Evolutionary conservation across 2,797 vertebrate genomes (phyloP), one percentile per base, ranked within the genome.

Genomic region (Gymnocypris eckloni): DNA sequence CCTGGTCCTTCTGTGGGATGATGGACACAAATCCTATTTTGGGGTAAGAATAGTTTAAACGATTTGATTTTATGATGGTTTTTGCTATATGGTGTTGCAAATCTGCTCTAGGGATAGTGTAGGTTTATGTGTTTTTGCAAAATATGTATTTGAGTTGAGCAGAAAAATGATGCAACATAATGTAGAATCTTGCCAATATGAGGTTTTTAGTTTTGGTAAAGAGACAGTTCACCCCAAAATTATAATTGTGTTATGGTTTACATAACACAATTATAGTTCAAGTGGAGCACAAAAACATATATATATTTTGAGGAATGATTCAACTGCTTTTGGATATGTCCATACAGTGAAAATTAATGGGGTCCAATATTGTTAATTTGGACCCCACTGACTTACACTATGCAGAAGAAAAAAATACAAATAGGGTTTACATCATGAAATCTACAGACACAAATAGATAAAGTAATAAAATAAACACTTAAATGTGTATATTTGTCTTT

Each of bases 1-100:
- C 89, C 92, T 99, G 89, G 94, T 95, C 0, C 94, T 98, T 86
- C 95, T 99, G 83, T 99, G 98, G 98, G 96, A 95, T 0, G 91
- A 97, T 0, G 97, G 97, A 0, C 81, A 71, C 61, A 91, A 77
- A 0, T 95, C 95, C 73, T 97, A 95, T 76, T 97, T 97, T 2
- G 96, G 94, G 90, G 96, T 97, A 89, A 95, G 89, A 11, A 89
- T 79, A 11, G 6, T 12, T 59, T 2, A 28, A 3, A 10, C 1
- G 1, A 4, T 79, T 56, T 9, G 22, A 18, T 39, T 81, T 71
- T 25, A 56, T 39, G 6, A 11, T 54, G 48, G 0, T 18, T 70
- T 54, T 43, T 80, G n/a, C 22, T 33, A 8, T 15, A 43, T 43
- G 67, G 61, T 70, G 37, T 54, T 71, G 66, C 13, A 56, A 12